These are phyloP conservation scores for Spinus pinus DNA, from an alignment of 2,797 vertebrate species.

Conservation along the genomic window DNA sequence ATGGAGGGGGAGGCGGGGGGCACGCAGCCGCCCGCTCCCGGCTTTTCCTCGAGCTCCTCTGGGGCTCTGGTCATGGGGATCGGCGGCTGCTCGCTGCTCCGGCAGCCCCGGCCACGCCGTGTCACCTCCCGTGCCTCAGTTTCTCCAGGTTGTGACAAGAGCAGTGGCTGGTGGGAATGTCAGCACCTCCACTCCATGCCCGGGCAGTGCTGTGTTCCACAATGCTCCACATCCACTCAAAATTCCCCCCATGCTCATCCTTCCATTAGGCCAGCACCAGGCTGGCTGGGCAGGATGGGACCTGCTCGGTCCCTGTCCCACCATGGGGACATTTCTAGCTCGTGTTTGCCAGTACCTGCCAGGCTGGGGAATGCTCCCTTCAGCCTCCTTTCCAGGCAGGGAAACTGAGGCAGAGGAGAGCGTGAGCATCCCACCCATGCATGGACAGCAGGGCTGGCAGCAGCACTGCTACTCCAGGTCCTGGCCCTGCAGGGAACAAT, in stretches of 20 bases:
- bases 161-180: background rate
- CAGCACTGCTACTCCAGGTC: background rate
- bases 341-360: rapidly evolving
- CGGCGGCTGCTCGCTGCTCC: background rate
- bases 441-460: background rate
- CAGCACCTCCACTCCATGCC: background rate
- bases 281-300: background rate
- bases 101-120: rapidly evolving
- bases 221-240: rapidly evolving
- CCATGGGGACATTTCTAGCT: rapidly evolving
- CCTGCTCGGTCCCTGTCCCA: background rate
- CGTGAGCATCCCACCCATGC: rapidly evolving
- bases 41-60: background rate
- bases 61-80: background rate
- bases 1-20: background rate
- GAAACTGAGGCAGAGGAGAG: conserved; percentile 27
- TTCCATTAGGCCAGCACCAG: background rate
- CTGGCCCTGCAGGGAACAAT: background rate
- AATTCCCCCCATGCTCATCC: rapidly evolving
- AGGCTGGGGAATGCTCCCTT: background rate
- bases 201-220: rapidly evolving
- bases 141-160: background rate
- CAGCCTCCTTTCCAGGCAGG: background rate
- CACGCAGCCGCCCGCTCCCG: background rate
- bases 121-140: background rate